Conservation (phyloP, 2,888 invertebrate genomes). For the Dynastes grantii region DNA sequence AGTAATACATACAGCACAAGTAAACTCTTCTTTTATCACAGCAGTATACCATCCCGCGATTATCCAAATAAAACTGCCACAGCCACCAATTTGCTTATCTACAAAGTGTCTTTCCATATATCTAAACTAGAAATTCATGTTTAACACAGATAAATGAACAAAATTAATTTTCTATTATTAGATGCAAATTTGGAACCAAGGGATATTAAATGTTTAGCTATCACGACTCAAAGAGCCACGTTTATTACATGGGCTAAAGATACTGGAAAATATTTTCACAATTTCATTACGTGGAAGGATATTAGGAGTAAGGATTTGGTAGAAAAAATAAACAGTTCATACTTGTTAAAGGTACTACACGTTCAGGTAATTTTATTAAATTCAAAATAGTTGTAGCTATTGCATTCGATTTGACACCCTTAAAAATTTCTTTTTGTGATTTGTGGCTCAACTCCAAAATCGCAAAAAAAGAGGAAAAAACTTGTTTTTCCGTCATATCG, state of each 20-base stretch:
- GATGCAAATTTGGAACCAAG: conserved; percentile 79
- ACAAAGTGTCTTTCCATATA: neutral
- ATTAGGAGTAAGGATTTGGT: conserved; percentile 73
- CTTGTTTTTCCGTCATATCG: no score
- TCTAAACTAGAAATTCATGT: neutral
- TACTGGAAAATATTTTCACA: conserved; percentile 76
- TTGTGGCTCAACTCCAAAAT: no score
- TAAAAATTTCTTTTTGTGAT: no score
- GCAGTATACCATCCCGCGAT: no score
- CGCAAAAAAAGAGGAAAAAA: no score
- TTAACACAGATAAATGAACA: neutral
- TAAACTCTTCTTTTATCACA: no score
- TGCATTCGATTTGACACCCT: no score
- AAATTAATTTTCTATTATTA: conserved; percentile 64
- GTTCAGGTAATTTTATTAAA: neutral
- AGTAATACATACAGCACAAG: no score
- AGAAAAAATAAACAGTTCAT: conserved; percentile 74
- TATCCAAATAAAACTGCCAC: no score
- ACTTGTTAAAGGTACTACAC: conserved; percentile 70
- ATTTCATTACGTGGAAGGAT: conserved; percentile 83
- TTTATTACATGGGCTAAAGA: conserved; percentile 79
- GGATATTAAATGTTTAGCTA: conserved; percentile 83
- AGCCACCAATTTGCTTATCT: no score
- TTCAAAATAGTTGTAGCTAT: conserved; percentile 10
- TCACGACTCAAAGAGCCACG: conserved; percentile 78